These are phyloP conservation scores for Ferdinandea cuprea DNA, from an alignment of 2,888 invertebrate genomes.

Conservation along the genomic window DNA sequence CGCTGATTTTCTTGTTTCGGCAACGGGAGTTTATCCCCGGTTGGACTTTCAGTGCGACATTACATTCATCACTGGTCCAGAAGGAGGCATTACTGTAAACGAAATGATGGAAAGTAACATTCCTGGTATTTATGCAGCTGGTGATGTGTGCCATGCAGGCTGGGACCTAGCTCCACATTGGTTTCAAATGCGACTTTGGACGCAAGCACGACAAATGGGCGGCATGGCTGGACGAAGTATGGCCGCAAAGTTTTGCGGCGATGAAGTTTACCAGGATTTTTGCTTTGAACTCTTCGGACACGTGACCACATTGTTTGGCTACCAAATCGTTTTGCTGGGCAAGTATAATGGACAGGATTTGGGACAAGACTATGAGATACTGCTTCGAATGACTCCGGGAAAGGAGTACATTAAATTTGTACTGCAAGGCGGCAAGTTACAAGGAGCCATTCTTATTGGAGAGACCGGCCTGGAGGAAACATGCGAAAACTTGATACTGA, in stretches of 20 bases:
- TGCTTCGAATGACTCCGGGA: constrained; percentile 92
- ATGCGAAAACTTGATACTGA: constrained; percentile 98
- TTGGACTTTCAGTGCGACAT: constrained; percentile 85
- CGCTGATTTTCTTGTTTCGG: constrained; percentile 95
- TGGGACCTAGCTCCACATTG: constrained; percentile 92
- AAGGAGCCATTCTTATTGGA: constrained; percentile 97
- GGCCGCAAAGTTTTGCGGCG: constrained; percentile 85
- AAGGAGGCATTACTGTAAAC: constrained; percentile 94
- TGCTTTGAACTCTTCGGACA: constrained; percentile 99
- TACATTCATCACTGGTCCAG: constrained; percentile 85
- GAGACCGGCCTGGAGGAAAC: constrained; percentile 99
- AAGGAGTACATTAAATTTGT: constrained; percentile 94
- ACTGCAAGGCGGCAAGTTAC: constrained; percentile 91
- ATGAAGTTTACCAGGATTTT: constrained; percentile 92
- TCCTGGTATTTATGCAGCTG: constrained; percentile 94
- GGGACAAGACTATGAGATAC: constrained; percentile 90
- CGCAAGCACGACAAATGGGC: constrained; percentile 99
- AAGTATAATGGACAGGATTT: constrained; percentile 96
- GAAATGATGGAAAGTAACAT: constrained; percentile 92
- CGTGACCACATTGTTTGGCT: constrained; percentile 96
- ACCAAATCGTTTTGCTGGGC: constrained; percentile 95
- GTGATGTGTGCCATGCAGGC: constrained; percentile 94
- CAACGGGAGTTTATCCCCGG: constrained; percentile 94
- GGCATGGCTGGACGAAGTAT: constrained; percentile 96
- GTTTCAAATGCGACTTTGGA: constrained; percentile 98